phyloP scores from a whole-genome alignment of 2,888 invertebrate genomes.

The Melipona bicolor region DNA sequence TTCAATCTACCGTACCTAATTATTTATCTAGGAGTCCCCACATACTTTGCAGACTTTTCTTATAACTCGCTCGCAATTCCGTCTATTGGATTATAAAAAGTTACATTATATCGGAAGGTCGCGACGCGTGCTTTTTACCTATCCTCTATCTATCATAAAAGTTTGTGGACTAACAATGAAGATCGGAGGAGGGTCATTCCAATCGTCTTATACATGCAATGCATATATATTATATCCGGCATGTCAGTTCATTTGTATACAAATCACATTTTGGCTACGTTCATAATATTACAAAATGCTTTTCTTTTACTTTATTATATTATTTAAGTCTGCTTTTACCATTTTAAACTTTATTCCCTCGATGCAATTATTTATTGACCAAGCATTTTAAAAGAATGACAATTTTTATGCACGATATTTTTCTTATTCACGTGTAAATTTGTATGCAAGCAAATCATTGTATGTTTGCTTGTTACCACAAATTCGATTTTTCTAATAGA shows the following conservation, averaged over 20 bases:
- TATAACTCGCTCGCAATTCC: constrained; percentile 65
- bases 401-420: constrained; percentile 61
- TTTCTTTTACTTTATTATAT: constrained; percentile 27
- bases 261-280: constrained; percentile 44
- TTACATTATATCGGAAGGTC: constrained; percentile 45
- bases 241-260: constrained; percentile 48
- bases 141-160: constrained; percentile 67
- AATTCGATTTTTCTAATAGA: constrained; percentile 38
- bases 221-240: constrained; percentile 42
- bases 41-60: constrained; percentile 71
- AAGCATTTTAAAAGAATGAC: constrained; percentile 48
- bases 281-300: constrained; percentile 38
- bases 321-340: constrained; percentile 45
- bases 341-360: constrained; percentile 38
- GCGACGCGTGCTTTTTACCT: constrained; percentile 71
- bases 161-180: constrained; percentile 64
- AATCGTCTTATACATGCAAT: constrained; percentile 63
- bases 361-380: constrained; percentile 26
- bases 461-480: constrained; percentile 54
- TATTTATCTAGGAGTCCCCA: constrained; percentile 76
- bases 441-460: constrained; percentile 59
- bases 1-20: constrained; percentile 82
- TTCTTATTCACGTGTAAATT: constrained; percentile 44
- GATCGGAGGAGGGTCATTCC: constrained; percentile 73
- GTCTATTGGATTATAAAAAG: constrained; percentile 58